A percentile compares a stretch with the other conserved stretches of the same genome.
phyloP scores from a whole-genome alignment of 2,113 vertebrate genomes.

The Diadophis punctatus region DNA sequence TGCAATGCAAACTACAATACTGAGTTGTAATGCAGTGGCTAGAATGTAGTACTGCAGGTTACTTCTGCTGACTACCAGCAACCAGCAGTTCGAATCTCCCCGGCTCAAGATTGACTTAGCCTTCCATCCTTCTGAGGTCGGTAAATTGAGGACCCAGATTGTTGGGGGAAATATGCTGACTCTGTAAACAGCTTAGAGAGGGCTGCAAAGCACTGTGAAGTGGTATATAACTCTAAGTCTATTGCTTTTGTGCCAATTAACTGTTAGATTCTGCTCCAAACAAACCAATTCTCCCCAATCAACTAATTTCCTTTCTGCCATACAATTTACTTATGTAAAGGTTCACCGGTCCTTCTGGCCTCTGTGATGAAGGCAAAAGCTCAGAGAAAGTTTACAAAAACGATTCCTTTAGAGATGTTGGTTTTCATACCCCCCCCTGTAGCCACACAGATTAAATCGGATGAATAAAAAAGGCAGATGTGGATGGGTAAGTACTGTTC shows the following conservation, averaged over 20 bases:
- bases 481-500: not conserved
- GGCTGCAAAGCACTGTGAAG: too few relatives aligned
- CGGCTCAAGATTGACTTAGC: too few relatives aligned
- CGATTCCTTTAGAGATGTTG: not conserved
- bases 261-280: not conserved
- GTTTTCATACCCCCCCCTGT: not conserved
- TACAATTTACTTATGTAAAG: not conserved
- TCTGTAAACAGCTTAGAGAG: too few relatives aligned
- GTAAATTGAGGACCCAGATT: too few relatives aligned
- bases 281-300: not conserved
- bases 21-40: not conserved
- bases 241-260: not conserved
- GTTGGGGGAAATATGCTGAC: too few relatives aligned
- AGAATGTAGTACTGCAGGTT: too few relatives aligned
- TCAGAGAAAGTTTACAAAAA: not conserved
- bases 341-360: too few relatives aligned
- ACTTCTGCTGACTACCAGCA: too few relatives aligned
- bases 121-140: too few relatives aligned
- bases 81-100: too few relatives aligned
- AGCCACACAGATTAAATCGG: not conserved
- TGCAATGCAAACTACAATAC: not conserved
- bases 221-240: too few relatives aligned
- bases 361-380: not conserved
- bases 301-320: not conserved
- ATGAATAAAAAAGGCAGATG: not conserved